Conservation (phyloP, 2,888 invertebrate genomes). For the Eupithecia insigniata region DNA sequence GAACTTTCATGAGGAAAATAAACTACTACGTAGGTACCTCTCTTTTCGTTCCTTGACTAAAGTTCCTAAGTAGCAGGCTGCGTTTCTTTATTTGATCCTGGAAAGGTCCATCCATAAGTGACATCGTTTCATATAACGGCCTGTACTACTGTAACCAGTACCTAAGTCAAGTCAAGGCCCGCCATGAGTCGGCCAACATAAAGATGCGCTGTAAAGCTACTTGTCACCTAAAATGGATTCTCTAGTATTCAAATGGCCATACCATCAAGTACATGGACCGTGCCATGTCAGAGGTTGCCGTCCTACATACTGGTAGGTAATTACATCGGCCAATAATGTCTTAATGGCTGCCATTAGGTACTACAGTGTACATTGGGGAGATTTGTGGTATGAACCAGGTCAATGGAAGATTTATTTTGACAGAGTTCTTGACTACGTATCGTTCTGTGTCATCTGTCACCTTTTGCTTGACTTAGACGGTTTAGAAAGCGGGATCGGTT, state of each 20-base stretch:
- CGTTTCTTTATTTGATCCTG: neutral
- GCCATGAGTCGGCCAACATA: neutral
- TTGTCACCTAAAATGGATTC: neutral
- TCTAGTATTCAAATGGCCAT: constrained; percentile 36
- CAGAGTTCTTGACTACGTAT: neutral
- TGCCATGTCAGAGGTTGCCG: constrained; percentile 30
- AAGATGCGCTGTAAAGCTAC: neutral
- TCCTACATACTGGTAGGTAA: constrained; percentile 24
- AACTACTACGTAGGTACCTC: neutral
- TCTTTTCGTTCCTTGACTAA: neutral
- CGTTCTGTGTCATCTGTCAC: neutral
- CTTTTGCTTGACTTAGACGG: neutral
- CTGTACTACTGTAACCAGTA: too few relatives aligned
- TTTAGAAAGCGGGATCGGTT: neutral
- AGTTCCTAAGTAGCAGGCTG: neutral
- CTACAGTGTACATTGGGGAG: neutral
- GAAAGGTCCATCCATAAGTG: neutral
- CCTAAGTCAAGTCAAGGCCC: neutral
- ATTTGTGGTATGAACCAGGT: constrained; percentile 1
- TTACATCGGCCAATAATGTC: constrained; percentile 21
- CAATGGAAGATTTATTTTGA: constrained; percentile 7
- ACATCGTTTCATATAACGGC: too few relatives aligned
- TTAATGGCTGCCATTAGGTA: constrained; percentile 22
- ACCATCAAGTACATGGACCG: constrained; percentile 51
- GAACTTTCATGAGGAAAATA: neutral